These are phyloP conservation scores for Tyrophagus putrescentiae DNA, from an alignment of 1,140 invertebrate species.

Conservation along the genomic window DNA sequence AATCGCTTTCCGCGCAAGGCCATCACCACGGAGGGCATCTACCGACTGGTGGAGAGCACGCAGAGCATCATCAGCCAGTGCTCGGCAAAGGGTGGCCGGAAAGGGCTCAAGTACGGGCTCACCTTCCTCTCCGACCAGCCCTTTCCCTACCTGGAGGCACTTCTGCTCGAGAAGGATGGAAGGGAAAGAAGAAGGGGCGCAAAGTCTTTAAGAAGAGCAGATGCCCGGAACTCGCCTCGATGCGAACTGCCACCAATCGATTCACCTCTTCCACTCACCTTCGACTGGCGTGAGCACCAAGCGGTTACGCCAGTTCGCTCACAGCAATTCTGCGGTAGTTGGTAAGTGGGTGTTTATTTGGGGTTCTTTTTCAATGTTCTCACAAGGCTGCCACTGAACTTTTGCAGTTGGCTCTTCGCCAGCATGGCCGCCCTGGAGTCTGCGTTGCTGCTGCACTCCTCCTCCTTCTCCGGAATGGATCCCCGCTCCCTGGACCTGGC, in stretches of 20 bases:
- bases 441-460: neutral
- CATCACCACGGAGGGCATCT: neutral
- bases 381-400: too few relatives aligned
- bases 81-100: neutral
- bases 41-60: neutral
- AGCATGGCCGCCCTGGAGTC: neutral
- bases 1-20: neutral
- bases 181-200: neutral
- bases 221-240: neutral
- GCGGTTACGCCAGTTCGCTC: neutral
- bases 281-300: neutral
- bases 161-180: neutral
- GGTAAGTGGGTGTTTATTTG: too few relatives aligned
- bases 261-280: neutral
- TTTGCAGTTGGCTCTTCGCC: neutral
- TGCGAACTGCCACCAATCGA: neutral
- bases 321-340: neutral
- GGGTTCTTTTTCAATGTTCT: too few relatives aligned
- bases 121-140: neutral
- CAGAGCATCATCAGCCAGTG: neutral
- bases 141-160: neutral
- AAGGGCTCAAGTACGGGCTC: neutral
- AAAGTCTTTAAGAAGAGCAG: neutral
- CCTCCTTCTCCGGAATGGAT: too few relatives aligned
- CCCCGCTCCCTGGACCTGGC: slow-evolving; percentile 69